Conservation (phyloP, 2,797 vertebrate genomes). For the Typhlichthys subterraneus region DNA sequence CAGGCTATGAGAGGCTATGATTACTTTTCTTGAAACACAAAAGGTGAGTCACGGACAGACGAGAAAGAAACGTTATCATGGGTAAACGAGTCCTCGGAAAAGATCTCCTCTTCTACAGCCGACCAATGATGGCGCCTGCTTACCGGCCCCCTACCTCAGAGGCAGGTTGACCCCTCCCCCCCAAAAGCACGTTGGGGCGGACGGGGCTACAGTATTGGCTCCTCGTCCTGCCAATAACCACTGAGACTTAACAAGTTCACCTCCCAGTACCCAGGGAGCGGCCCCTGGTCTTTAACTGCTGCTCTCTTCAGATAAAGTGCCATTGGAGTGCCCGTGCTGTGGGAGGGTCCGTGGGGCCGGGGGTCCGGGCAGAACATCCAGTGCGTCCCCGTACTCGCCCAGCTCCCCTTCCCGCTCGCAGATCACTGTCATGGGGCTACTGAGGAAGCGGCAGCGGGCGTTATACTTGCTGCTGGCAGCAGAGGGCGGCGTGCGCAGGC, state of each 20-base stretch:
- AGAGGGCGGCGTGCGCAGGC: slow-evolving; percentile 91
- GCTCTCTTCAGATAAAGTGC: slow-evolving; percentile 76
- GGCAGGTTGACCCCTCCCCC: slow-evolving; percentile 18
- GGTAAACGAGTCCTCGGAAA: slow-evolving; percentile 37
- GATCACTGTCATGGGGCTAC: slow-evolving; percentile 98
- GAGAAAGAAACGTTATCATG: slow-evolving; percentile 31
- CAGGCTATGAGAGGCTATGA: slow-evolving; percentile 43
- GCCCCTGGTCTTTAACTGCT: slow-evolving; percentile 69
- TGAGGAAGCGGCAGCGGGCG: slow-evolving; percentile 90
- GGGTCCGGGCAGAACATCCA: slow-evolving; percentile 32
- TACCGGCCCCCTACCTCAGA: slow-evolving; percentile 34
- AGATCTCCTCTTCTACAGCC: slow-evolving; percentile 52
- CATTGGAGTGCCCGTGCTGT: slow-evolving; percentile 65
- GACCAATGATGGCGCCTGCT: slow-evolving; percentile 38
- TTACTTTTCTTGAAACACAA: slow-evolving; percentile 49
- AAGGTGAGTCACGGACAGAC: slow-evolving; percentile 46
- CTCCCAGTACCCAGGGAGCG: slow-evolving; percentile 34
- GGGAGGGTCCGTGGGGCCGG: slow-evolving; percentile 30
- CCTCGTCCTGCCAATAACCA: slow-evolving; percentile 20
- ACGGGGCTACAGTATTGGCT: slow-evolving; percentile 27
- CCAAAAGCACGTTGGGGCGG: neutral
- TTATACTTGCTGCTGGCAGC: slow-evolving; percentile 97
- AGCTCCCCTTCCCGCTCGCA: slow-evolving; percentile 92
- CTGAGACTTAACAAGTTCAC: slow-evolving; percentile 30
- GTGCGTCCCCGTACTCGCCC: slow-evolving; percentile 55